phyloP scores from a whole-genome alignment of 2,797 vertebrate species.

The Pristis pectinata region DNA sequence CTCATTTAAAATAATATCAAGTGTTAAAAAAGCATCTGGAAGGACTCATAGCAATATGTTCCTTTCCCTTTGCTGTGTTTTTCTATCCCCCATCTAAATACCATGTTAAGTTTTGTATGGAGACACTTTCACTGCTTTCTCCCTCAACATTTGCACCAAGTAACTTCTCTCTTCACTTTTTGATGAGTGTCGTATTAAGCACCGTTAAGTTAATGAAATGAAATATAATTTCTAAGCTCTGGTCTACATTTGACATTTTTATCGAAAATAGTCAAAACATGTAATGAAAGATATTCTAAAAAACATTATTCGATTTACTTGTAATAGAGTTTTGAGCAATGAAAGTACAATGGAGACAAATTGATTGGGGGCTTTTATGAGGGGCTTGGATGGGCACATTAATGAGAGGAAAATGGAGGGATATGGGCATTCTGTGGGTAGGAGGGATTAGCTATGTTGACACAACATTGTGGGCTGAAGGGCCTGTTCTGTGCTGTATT shows the following conservation, averaged over 20 bases:
- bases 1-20: background rate
- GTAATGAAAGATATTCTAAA: background rate
- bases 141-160: background rate
- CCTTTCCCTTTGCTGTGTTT: background rate
- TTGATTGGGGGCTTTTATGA: too few species aligned
- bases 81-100: background rate
- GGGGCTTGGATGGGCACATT: too few species aligned
- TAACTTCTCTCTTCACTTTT: background rate
- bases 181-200: too few species aligned
- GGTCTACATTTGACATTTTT: background rate
- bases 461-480: too few species aligned
- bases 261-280: background rate
- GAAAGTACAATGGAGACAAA: too few species aligned
- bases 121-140: background rate
- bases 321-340: background rate
- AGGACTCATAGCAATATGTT: background rate
- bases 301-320: background rate
- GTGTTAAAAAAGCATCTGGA: background rate
- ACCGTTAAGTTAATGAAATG: background rate
- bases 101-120: background rate
- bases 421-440: too few species aligned
- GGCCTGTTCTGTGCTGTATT: too few species aligned
- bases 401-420: too few species aligned
- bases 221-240: background rate
- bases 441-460: too few species aligned